These are phyloP conservation scores for Pantala flavescens DNA, from an alignment of 1,140 invertebrate genomes.

Conservation along the genomic window DNA sequence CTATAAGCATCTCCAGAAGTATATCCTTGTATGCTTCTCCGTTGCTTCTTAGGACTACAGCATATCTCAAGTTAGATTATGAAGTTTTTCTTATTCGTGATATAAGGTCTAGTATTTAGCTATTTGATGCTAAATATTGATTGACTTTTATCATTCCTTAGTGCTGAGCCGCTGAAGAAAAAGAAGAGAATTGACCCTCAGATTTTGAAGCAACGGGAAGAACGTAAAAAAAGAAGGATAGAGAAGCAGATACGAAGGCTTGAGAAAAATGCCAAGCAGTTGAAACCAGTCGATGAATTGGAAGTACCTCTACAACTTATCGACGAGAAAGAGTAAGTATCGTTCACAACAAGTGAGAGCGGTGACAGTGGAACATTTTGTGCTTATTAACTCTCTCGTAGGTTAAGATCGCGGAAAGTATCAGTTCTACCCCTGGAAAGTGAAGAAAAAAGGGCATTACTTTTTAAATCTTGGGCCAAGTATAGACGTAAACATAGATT, in stretches of 20 bases:
- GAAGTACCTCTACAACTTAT: constrained; percentile 56
- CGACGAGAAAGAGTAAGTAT: constrained; percentile 51
- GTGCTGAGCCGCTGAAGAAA: constrained; percentile 76
- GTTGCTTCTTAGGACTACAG: constrained; percentile 26
- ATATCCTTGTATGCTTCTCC: constrained; percentile 25
- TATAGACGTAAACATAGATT: constrained; percentile 54
- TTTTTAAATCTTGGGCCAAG: constrained; percentile 60
- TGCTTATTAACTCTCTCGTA: constrained; percentile 30
- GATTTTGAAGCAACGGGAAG: constrained; percentile 63
- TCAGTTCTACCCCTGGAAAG: constrained; percentile 36
- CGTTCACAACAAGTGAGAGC: neutral
- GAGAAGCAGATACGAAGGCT: constrained; percentile 72
- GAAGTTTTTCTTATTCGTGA: neutral
- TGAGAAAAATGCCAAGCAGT: constrained; percentile 59
- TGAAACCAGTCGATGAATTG: constrained; percentile 73
- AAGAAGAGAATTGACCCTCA: constrained; percentile 76
- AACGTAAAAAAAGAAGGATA: constrained; percentile 63
- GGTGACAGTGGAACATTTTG: constrained; percentile 1
- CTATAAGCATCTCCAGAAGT: constrained; percentile 20
- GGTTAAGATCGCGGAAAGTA: constrained; percentile 40
- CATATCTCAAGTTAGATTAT: constrained; percentile 27
- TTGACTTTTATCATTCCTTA: constrained; percentile 28
- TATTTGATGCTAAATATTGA: neutral
- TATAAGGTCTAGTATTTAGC: neutral
- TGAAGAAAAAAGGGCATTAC: constrained; percentile 40